Evolutionary conservation across 2,113 vertebrate species (phyloP), one percentile per base, ranked within the genome.

Genomic region (Phalacrocorax brasilianus): DNA sequence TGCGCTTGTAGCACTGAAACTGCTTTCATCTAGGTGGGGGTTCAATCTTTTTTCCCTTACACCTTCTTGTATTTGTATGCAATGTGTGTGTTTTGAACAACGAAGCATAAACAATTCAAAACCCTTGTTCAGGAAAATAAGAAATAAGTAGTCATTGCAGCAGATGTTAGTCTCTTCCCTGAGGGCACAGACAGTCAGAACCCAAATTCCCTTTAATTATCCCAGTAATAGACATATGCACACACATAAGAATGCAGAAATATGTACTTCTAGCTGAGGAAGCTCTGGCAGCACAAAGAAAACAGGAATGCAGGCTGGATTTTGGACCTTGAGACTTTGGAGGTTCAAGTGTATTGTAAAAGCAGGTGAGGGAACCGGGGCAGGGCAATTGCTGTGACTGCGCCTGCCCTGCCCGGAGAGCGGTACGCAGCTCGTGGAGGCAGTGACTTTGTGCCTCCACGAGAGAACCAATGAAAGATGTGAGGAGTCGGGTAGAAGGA

Each of bases 21-120:
- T 5, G 1, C 96, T 98, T 98, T 97, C 95, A 98, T 98, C 97
- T 97, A 77, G 8, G 55, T 95, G 95, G 96, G 96, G 42, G 94
- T 96, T 97, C 85, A 63, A 2, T 94, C 76, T 92, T 94, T 89
- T 95, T 94, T 49, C 3, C 7, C 47, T 85, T 91, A 55, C 12
- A 40, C 58, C 56, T 95, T 92, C 65, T 94, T 95, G 14, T 95
- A 88, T 95, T 95, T 95, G 77, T 93, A 81, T 91, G 96, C 85
- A 93, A 30, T 68, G 27, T 49, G 26, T 72, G 78, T 80, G 76
- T 94, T 94, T 91, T 96, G 86, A 96, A 95, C 95, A 92, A 71
- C 74, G 91, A 91, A 97, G 90, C 89, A 91, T 88, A 96, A 93
- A 97, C 85, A 94, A 52, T 91, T 93, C 92, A 55, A 85, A 94